Base-by-base conservation (phyloP, 2,113 vertebrate species). In the Channa maculata region DNA sequence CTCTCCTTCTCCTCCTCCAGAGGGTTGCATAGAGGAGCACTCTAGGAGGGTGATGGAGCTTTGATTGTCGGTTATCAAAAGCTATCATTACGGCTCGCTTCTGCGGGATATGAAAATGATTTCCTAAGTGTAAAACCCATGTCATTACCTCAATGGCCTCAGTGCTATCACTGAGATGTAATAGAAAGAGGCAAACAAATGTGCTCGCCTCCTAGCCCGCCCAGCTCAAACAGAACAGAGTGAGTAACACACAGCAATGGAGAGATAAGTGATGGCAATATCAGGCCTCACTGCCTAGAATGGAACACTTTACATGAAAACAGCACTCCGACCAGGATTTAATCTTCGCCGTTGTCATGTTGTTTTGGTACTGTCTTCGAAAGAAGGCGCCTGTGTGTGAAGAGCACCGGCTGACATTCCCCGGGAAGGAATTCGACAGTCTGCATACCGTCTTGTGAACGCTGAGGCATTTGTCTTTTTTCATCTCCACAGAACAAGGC, bases 51-150 rank as follows among this genome's bases (percentile, higher is more conserved):
- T 77, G 90, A 92, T 92, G 86, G 90, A 77, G 89, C 85, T 92
- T 91, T 91, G 90, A 92, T 93, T 93, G 92, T 88, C 80, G 75
- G 88, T 91, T 93, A 91, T 94, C 91, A 90, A 91, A 91, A 92
- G 90, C 90, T 91, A 91, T 94, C 90, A 93, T 92, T 91, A 88
- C 71, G 54, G 66, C 86, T 86, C 50, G 88, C 90, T 84, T 85
- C 87, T 78, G 71, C 41, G 60, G 77, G 83, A 92, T 89, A 91
- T 93, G 90, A 91, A 92, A 92, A 91, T 90, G 87, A 92, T 92
- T 92, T 86, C 78, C 89, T 90, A 88, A 92, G 89, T 90, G 88
- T 91, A 88, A 92, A 90, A 91, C 86, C 86, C 76, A 74, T 86
- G 91, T 90, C 90, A 94, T 93, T 92, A 92, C 92, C 90, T 90